These are phyloP conservation scores for Sycophaga agraensis DNA, from an alignment of 1,140 invertebrate genomes.

Conservation along the genomic window DNA sequence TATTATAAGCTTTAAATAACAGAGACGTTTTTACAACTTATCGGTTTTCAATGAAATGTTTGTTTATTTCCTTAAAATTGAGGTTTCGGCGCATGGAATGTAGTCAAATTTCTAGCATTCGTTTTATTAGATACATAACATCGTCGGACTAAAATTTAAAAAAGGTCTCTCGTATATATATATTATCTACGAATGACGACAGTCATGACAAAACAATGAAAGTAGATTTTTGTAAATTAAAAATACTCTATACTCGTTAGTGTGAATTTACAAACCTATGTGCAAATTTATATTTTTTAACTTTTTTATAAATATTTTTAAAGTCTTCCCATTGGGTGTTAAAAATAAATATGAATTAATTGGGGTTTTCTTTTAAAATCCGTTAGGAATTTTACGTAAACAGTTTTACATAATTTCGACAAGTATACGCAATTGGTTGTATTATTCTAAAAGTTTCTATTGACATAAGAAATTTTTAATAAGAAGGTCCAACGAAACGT, in stretches of 20 bases:
- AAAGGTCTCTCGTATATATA: too few species aligned
- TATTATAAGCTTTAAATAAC: not conserved
- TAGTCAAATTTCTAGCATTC: too few species aligned
- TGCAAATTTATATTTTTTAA: slow-evolving; percentile 11
- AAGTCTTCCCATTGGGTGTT: slow-evolving; percentile 22
- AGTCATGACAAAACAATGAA: slow-evolving; percentile 13
- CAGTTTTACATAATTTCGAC: slow-evolving; percentile 16
- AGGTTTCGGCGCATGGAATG: too few species aligned
- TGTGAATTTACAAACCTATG: slow-evolving; percentile 6
- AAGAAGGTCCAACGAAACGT: too few species aligned
- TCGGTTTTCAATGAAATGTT: too few species aligned
- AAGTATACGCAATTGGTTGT: too few species aligned
- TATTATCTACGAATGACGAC: too few species aligned
- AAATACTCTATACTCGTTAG: slow-evolving; percentile 3
- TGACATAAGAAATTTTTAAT: not conserved
- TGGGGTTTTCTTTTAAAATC: not conserved
- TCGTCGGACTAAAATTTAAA: too few species aligned
- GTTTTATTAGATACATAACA: too few species aligned
- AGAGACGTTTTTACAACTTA: too few species aligned
- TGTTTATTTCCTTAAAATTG: too few species aligned
- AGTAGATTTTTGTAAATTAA: slow-evolving; percentile 19
- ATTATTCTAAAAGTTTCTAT: slow-evolving; percentile 14
- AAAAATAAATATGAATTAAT: slow-evolving; percentile 1
- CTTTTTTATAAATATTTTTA: slow-evolving; percentile 21
- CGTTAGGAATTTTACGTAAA: too few species aligned